Evolutionary conservation across 2,888 invertebrate species (phyloP).

Genomic region (Limnephilus marmoratus): DNA sequence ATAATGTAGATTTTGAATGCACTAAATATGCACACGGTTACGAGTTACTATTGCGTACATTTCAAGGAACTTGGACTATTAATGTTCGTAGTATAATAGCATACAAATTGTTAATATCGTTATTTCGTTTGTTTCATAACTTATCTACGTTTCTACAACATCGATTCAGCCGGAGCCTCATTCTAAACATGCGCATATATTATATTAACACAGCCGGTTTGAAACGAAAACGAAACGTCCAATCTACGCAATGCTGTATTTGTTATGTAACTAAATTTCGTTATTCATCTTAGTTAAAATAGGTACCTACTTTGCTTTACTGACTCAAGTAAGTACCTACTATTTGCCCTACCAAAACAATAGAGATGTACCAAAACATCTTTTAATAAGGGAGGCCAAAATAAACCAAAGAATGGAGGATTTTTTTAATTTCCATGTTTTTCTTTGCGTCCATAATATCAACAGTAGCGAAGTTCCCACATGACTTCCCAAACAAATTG

Average conservation of each 20-base stretch:
- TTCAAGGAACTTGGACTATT: not conserved
- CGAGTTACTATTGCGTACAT: not conserved
- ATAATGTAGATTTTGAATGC: not conserved
- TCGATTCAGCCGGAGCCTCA: slow-evolving; percentile 32
- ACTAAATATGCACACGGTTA: not conserved
- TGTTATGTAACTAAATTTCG: not conserved
- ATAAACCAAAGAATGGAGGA: too few relatives aligned
- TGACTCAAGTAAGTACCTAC: not conserved
- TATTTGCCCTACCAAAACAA: not conserved
- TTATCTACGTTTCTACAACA: not conserved
- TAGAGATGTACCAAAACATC: not conserved
- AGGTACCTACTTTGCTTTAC: not conserved
- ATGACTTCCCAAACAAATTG: too few relatives aligned
- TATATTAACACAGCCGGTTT: not conserved
- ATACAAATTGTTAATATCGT: not conserved
- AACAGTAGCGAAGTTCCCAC: too few relatives aligned
- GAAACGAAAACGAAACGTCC: not conserved
- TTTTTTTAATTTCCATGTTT: too few relatives aligned
- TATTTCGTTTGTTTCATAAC: slow-evolving; percentile 29
- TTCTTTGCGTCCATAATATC: too few relatives aligned
- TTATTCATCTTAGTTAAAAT: not conserved
- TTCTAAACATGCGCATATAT: slow-evolving; percentile 36
- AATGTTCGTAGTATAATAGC: not conserved
- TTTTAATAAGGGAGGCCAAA: too few relatives aligned
- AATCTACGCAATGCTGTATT: not conserved